These are phyloP conservation scores for Geotrypetes seraphini DNA, from an alignment of 2,797 vertebrate species.

Conservation along the genomic window DNA sequence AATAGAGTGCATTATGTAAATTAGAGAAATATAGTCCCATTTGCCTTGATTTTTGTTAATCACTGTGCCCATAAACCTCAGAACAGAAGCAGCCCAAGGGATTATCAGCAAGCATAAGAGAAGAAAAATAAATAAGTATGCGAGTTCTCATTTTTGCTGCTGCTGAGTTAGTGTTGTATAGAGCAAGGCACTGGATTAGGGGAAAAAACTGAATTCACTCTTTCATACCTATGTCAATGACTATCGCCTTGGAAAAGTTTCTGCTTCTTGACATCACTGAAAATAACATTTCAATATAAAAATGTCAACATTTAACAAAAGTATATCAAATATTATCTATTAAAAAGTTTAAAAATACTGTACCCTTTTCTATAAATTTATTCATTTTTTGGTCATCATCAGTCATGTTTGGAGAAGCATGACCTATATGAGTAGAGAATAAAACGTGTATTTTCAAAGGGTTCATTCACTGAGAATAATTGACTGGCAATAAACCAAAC, in stretches of 20 bases:
- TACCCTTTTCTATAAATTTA: constrained; percentile 95
- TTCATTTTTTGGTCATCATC: constrained; percentile 84
- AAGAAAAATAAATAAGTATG: constrained; percentile 44
- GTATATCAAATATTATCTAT: constrained; percentile 21
- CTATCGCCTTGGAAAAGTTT: constrained; percentile 95
- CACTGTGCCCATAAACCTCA: constrained; percentile 30
- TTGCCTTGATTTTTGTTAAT: constrained; percentile 35
- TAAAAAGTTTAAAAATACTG: constrained; percentile 56
- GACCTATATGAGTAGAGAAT: constrained; percentile 69
- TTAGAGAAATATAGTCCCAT: constrained; percentile 25
- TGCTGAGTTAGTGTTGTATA: constrained; percentile 55
- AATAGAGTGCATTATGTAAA: constrained; percentile 18
- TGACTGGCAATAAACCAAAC: neutral
- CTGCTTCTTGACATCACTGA: constrained; percentile 95
- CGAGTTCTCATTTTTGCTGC: constrained; percentile 31
- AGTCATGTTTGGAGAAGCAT: constrained; percentile 80
- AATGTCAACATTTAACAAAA: constrained; percentile 46
- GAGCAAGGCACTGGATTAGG: constrained; percentile 50
- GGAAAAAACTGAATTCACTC: constrained; percentile 53
- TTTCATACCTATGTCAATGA: constrained; percentile 95
- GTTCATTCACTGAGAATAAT: constrained; percentile 1
- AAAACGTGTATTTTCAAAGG: constrained; percentile 31
- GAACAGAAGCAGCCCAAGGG: constrained; percentile 43
- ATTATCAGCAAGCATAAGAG: constrained; percentile 40
- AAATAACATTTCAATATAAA: constrained; percentile 74